Conservation (phyloP, 2,797 vertebrate species). For the Silurus lanzhouensis region DNA sequence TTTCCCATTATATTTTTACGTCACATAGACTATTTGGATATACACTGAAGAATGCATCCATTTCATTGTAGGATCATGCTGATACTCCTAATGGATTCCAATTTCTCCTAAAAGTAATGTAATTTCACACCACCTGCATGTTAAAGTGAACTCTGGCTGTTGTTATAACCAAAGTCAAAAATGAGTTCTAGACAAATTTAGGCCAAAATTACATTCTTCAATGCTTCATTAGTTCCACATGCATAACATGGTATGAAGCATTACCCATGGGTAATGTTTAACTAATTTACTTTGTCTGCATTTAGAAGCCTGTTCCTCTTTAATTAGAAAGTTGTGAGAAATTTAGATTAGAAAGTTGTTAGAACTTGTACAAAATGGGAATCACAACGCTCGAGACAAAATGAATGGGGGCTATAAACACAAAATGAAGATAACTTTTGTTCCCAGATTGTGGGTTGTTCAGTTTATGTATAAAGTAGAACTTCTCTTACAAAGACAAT, state of each 20-base stretch:
- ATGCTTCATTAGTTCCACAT: neutral
- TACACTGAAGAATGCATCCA: neutral
- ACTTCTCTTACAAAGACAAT: neutral
- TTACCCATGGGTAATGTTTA: neutral
- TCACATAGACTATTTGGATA: neutral
- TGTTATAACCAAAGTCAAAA: neutral
- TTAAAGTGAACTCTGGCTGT: neutral
- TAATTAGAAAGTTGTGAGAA: neutral
- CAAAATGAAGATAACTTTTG: neutral
- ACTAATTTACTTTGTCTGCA: neutral
- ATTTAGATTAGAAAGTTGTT: neutral
- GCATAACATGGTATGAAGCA: neutral
- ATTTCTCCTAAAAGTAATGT: neutral
- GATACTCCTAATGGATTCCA: neutral
- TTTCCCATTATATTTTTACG: neutral
- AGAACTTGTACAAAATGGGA: neutral
- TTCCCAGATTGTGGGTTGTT: neutral
- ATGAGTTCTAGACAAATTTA: neutral
- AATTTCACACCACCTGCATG: neutral
- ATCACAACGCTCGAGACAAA: neutral
- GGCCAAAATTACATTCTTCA: neutral
- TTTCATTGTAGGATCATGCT: too few relatives aligned
- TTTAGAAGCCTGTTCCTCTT: neutral
- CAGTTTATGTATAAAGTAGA: neutral
- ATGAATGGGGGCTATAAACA: neutral